These are phyloP conservation scores for Orthosia gothica DNA, from an alignment of 2,888 invertebrate species.

Conservation along the genomic window DNA sequence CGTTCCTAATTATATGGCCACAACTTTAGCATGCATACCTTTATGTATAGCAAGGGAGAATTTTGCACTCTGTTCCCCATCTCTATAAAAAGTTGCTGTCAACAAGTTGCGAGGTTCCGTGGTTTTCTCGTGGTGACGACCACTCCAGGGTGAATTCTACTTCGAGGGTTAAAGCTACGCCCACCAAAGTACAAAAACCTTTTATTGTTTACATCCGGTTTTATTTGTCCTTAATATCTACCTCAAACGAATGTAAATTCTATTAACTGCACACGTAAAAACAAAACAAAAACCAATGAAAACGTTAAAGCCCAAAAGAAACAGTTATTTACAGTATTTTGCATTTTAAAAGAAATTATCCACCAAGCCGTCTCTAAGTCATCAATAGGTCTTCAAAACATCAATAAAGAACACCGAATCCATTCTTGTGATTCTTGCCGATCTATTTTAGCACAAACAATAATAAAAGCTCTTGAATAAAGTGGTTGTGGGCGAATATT, in stretches of 20 bases:
- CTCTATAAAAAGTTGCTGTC: too few species aligned
- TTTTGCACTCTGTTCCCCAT: too few species aligned
- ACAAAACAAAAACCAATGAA: not conserved
- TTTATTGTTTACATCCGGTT: not conserved
- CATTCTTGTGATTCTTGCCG: slow-evolving; percentile 22
- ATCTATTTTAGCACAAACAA: slow-evolving; percentile 35
- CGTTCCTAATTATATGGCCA: too few species aligned
- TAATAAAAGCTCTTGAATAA: slow-evolving; percentile 2
- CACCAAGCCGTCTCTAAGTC: slow-evolving; percentile 3
- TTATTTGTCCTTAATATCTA: not conserved
- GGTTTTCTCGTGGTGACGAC: too few species aligned
- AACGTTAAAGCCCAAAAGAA: too few species aligned
- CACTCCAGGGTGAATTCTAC: too few species aligned
- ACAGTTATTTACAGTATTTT: not conserved
- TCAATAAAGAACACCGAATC: slow-evolving; percentile 26
- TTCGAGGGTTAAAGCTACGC: too few species aligned
- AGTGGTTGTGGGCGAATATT: slow-evolving; percentile 37
- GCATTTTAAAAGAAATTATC: not conserved
- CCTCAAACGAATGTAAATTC: not conserved
- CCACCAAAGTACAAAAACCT: too few species aligned
- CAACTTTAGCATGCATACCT: too few species aligned
- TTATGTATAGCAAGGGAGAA: too few species aligned
- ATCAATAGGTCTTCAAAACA: slow-evolving; percentile 4
- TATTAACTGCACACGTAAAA: not conserved
- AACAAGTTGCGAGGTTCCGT: too few species aligned